Evolutionary conservation across 2,797 vertebrate species (phyloP), one percentile per base, ranked within the genome.

Genomic region (Catostomus latipinnis): DNA sequence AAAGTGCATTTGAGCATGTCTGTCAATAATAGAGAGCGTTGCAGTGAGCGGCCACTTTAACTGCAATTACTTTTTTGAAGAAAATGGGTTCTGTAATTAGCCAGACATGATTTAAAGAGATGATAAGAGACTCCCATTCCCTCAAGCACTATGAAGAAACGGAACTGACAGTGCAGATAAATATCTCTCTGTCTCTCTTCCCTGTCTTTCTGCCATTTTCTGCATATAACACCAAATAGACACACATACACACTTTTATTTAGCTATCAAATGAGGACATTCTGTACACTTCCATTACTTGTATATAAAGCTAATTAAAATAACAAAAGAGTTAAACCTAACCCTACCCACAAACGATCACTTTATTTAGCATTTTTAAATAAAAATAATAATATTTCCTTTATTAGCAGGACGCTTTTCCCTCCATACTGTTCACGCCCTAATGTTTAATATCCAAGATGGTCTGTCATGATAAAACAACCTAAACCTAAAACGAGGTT

Each of bases 81-180:
- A 8, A 72, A 85, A 82, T 74, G 74, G 70, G 58, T 80, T 73
- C 63, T 13, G 73, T 81, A 85, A 85, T 81, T 74, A 85, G 48
- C 57, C 16, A 43, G 60, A 78, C 43, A 48, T 72, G 70, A 82
- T 85, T 78, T 76, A 80, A 66, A 82, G 63, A 49, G 16, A 74
- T 18, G 78, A 81, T 68, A 82, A 73, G 69, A 73, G 69, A 74
- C 78, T 74, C 22, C 52, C 62, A 63, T 67, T 71, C 72, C 61
- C 76, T 66, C 53, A 67, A 70, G 76, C 63, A 34, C 8, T 65
- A 78, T n/a, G 72, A 52, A 78, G 52, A 80, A 62, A 73, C 46
- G 45, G 54, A 78, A 16, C 68, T 43, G 54, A 73, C 52, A 8
- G 49, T 53, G 12, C 63, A 75, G 43, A 52, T 16, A 49, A 66